Conservation (phyloP, 2,113 vertebrate species). For the Bubo scandiacus region DNA sequence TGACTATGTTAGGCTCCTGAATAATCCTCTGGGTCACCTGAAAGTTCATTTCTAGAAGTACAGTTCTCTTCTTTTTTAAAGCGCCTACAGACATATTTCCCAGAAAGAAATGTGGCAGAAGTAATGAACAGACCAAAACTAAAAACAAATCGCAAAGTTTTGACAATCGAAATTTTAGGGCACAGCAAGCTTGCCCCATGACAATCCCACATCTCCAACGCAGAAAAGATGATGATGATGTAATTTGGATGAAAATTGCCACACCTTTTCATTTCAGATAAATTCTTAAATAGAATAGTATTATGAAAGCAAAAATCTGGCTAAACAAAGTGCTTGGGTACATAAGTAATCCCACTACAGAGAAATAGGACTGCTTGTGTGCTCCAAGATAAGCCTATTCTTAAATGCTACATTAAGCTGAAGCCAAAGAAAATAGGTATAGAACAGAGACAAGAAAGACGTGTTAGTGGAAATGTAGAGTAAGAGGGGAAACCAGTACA, state of each 20-base stretch:
- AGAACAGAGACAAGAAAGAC: not conserved
- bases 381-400: not conserved
- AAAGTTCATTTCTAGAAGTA: not conserved
- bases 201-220: not conserved
- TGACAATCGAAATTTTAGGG: not conserved
- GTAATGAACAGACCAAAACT: not conserved
- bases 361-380: not conserved
- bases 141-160: not conserved
- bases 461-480: not conserved
- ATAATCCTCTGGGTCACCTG: not conserved
- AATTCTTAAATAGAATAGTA: not conserved
- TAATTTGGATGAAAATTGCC: not conserved
- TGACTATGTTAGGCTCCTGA: not conserved
- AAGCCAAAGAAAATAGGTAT: conserved; percentile 18
- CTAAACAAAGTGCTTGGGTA: not conserved
- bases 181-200: not conserved
- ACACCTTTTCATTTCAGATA: not conserved
- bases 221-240: not conserved
- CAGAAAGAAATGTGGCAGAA: not conserved
- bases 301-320: not conserved
- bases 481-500: not conserved
- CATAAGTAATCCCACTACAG: not conserved
- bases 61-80: not conserved
- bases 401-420: not conserved
- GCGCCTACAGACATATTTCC: not conserved